Evolutionary conservation across 2,797 vertebrate species (phyloP).

Genomic region (Spinibarbus caldwelli): DNA sequence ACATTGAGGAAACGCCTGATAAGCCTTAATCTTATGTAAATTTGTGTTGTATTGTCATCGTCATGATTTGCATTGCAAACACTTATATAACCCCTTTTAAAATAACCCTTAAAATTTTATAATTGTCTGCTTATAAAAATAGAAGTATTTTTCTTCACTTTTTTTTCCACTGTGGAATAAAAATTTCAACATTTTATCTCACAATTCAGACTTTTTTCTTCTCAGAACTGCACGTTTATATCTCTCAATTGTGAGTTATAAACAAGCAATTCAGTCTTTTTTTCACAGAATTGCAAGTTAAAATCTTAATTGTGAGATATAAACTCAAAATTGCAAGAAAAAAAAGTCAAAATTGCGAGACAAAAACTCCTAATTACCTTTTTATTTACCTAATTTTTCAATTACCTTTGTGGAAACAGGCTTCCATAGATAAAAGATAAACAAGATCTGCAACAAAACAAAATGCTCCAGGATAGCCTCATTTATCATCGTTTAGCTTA

Average conservation of each 20-base stretch:
- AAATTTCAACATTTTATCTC: too few relatives aligned
- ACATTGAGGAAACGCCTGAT: too few relatives aligned
- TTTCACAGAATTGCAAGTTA: too few relatives aligned
- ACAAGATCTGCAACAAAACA: neutral
- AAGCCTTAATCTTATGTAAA: too few relatives aligned
- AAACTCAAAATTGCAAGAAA: neutral
- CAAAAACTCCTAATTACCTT: neutral
- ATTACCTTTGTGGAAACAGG: neutral
- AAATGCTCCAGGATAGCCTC: neutral
- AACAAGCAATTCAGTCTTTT: too few relatives aligned
- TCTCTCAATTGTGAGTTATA: too few relatives aligned
- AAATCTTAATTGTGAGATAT: neutral
- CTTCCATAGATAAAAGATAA: neutral
- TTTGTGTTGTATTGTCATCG: too few relatives aligned
- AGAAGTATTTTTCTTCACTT: neutral
- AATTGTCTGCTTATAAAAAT: neutral
- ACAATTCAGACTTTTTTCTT: too few relatives aligned
- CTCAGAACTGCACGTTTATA: too few relatives aligned
- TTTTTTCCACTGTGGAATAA: too few relatives aligned
- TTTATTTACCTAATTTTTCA: neutral
- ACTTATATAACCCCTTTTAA: neutral
- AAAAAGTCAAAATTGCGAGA: neutral
- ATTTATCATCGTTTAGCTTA: neutral
- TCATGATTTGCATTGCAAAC: too few relatives aligned
- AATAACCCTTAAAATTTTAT: neutral